Percentiles rank a stretch among this genome's conserved stretches.
These are phyloP conservation scores for Crossocerus cetratus DNA, from an alignment of 2,888 invertebrate species.

Conservation along the genomic window DNA sequence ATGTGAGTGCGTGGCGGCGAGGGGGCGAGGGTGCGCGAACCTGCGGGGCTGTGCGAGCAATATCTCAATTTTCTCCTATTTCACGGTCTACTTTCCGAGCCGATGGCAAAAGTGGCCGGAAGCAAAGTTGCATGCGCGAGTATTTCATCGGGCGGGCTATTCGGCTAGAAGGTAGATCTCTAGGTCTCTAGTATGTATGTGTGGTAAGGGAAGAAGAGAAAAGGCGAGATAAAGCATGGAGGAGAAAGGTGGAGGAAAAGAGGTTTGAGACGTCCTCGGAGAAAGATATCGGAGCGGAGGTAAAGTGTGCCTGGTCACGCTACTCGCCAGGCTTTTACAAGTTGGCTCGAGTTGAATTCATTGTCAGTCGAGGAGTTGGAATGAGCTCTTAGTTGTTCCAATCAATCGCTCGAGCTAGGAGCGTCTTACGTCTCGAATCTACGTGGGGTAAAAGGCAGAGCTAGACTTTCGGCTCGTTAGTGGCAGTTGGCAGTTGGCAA, in stretches of 20 bases:
- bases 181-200: neutral
- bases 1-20: too few species aligned
- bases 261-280: neutral
- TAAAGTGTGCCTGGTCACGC: constrained; percentile 60
- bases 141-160: too few species aligned
- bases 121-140: too few species aligned
- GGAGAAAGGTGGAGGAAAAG: neutral
- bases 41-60: too few species aligned
- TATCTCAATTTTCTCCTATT: neutral
- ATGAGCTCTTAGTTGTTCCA: too few species aligned
- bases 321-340: constrained; percentile 3
- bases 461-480: neutral
- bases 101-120: constrained; percentile 48
- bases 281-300: constrained; percentile 23
- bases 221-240: neutral
- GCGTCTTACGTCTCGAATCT: too few species aligned
- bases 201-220: neutral
- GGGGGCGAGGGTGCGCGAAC: too few species aligned
- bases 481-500: too few species aligned
- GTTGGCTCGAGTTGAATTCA: constrained; percentile 2
- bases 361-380: neutral
- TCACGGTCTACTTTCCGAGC: neutral
- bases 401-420: too few species aligned
- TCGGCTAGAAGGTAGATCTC: too few species aligned
- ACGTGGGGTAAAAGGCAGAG: neutral